Base-by-base conservation (phyloP, 2,797 vertebrate genomes). In the Anableps anableps region DNA sequence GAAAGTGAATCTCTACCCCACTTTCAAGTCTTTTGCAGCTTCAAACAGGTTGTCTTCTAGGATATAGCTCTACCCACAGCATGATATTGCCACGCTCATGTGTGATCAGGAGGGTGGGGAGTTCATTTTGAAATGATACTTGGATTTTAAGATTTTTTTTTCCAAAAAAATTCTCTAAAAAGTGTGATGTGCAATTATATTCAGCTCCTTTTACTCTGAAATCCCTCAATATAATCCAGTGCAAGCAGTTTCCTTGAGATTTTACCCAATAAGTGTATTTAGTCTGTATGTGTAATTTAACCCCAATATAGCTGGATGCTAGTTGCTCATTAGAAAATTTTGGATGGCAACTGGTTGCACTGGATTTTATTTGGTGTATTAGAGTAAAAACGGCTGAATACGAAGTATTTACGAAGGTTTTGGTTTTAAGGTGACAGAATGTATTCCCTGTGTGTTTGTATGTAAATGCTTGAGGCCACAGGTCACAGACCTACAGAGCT, bases 401-500 rank as follows among this genome's bases (percentile, higher is more conserved):
- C 9, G n/a, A 55, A 55, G 9, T 10, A 26, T 55, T 53, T 53
- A 1, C 51, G 26, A 23, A 13, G 1, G 8, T 41, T 68, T n/a
- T 43, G 66, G 36, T 26, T 14, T 43, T 26, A n/a, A 43, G 23
- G 66, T 23, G 66, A 70, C 14, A 74, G 36, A 55, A 13, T 53
- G 11, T 21, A 50, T 50, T 34, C n/a, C 8, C 45, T n/a, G 14
- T 43, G 16, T 72, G 41, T 58, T 29, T 47, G 78, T 41, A 2
- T 47, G 21, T 9, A 16, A 55, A 55, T n/a, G 47, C 75, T 71
- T 68, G 16, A 58, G 21, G 48, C 83, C 68, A 74, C 9, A 58
- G 16, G 48, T 83, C 72, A 76, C 50, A 53, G n/a, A 26, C n/a
- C 58, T n/a, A 11, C 2, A 73, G 51, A 73, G 47, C 41, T 50